A percentile compares a stretch with the other conserved stretches of the same genome.
Evolutionary conservation across 2,113 vertebrate species (phyloP).

Genomic region (Rhineura floridana): DNA sequence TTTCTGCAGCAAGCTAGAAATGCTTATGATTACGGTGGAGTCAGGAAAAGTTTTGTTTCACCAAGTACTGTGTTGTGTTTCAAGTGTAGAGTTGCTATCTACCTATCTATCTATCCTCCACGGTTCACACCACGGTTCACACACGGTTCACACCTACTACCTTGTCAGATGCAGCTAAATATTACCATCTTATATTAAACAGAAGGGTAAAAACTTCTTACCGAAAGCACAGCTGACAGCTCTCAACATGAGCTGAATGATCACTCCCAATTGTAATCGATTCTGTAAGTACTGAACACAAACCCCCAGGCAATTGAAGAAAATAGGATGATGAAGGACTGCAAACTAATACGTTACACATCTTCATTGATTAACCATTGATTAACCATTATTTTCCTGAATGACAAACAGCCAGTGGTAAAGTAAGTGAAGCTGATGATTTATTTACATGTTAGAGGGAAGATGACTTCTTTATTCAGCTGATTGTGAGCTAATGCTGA

Average conservation of each 20-base stretch:
- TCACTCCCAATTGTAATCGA: slow-evolving; percentile 88
- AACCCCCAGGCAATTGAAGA: slow-evolving; percentile 84
- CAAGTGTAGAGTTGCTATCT: slow-evolving; percentile 70
- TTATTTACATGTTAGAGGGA: slow-evolving; percentile 85
- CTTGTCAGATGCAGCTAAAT: slow-evolving; percentile 78
- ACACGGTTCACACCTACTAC: slow-evolving; percentile 47
- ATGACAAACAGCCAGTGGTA: slow-evolving; percentile 86
- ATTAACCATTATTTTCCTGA: slow-evolving; percentile 89
- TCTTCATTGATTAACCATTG: slow-evolving; percentile 88
- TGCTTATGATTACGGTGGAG: slow-evolving; percentile 83
- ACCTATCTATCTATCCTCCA: neutral
- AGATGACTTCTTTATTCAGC: slow-evolving; percentile 81
- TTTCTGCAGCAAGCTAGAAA: slow-evolving; percentile 80
- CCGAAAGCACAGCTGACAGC: slow-evolving; percentile 82
- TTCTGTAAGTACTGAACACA: slow-evolving; percentile 84
- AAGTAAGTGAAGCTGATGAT: slow-evolving; percentile 86
- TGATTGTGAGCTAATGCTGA: slow-evolving; percentile 73
- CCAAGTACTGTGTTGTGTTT: slow-evolving; percentile 66
- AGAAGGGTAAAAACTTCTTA: slow-evolving; percentile 67
- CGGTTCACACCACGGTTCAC: slow-evolving; percentile 41
- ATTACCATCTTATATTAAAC: slow-evolving; percentile 77
- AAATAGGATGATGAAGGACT: slow-evolving; percentile 87
- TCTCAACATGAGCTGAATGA: slow-evolving; percentile 86
- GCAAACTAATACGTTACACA: slow-evolving; percentile 87
- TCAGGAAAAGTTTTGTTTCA: slow-evolving; percentile 83